Percentiles rank a stretch among this genome's conserved stretches.
Evolutionary conservation across 2,797 vertebrate genomes (phyloP).

Genomic region (Graptemys geographica): DNA sequence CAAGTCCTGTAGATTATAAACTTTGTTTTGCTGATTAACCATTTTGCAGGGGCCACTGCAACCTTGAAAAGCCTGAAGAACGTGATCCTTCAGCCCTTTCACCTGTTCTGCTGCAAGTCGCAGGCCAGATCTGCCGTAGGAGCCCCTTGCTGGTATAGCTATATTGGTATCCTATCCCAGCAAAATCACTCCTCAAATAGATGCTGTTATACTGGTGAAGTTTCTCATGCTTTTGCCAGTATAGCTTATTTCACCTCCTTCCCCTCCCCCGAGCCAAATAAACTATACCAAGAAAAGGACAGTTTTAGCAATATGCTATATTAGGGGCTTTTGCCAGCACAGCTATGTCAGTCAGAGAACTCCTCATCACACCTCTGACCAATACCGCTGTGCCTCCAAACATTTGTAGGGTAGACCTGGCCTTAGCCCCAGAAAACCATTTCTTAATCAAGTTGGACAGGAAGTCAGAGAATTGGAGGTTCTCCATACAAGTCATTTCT

Average conservation of each 20-base stretch:
- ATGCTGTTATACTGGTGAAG: neutral
- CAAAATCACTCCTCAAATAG: neutral
- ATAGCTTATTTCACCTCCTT: neutral
- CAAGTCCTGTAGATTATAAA: slow-evolving; percentile 45
- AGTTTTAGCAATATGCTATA: neutral
- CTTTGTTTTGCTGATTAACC: slow-evolving; percentile 25
- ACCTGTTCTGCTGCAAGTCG: slow-evolving; percentile 6
- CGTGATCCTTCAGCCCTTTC: slow-evolving; percentile 24
- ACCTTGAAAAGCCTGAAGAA: slow-evolving; percentile 24
- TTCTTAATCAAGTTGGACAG: slow-evolving; percentile 29
- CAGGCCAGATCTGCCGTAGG: neutral
- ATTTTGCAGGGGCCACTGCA: slow-evolving; percentile 37
- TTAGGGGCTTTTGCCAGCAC: neutral
- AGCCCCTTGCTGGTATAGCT: neutral
- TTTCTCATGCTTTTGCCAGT: neutral
- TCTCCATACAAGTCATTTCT: neutral
- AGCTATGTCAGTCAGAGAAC: neutral
- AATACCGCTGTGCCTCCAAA: neutral
- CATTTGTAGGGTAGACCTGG: neutral
- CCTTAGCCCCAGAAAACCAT: neutral
- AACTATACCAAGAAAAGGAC: neutral
- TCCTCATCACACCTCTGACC: neutral
- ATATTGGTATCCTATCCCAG: neutral
- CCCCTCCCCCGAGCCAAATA: neutral
- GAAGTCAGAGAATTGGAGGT: slow-evolving; percentile 16